These are phyloP conservation scores for Metaphire vulgaris DNA, from an alignment of 1,140 invertebrate genomes.

Conservation along the genomic window DNA sequence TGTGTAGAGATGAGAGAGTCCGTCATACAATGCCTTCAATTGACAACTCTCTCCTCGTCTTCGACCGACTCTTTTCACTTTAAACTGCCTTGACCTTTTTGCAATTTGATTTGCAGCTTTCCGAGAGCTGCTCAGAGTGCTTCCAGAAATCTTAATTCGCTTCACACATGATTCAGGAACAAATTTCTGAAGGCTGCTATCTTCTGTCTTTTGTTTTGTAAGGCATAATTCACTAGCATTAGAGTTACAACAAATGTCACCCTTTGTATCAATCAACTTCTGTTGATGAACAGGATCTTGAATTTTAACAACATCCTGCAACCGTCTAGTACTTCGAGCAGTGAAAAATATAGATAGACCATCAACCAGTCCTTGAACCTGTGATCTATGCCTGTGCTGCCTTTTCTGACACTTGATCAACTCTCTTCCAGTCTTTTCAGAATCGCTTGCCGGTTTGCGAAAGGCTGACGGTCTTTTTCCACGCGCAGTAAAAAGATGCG, in stretches of 20 bases:
- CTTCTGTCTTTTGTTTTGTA: not conserved
- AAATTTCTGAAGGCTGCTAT: not conserved
- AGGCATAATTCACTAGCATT: not conserved
- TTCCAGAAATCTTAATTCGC: not conserved
- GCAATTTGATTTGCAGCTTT: not conserved
- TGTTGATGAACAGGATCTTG: not conserved
- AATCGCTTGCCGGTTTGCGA: not conserved
- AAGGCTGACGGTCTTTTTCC: not conserved
- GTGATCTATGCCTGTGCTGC: not conserved
- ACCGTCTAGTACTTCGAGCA: not conserved
- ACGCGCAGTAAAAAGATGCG: not conserved
- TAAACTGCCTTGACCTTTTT: not conserved
- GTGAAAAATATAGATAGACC: not conserved
- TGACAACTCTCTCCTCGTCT: slow-evolving; percentile 55
- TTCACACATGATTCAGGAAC: not conserved
- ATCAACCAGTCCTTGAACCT: not conserved
- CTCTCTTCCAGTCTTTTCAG: too few relatives aligned
- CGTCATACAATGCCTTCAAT: slow-evolving; percentile 71
- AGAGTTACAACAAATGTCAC: not conserved
- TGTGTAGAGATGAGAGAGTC: slow-evolving; percentile 74
- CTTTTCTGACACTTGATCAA: not conserved
- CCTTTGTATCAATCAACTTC: not conserved
- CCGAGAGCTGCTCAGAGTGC: not conserved
- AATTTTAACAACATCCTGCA: not conserved
- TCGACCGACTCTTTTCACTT: not conserved